These are phyloP conservation scores for Amblyteles armatorius DNA, from an alignment of 2,888 invertebrate species.

Conservation along the genomic window DNA sequence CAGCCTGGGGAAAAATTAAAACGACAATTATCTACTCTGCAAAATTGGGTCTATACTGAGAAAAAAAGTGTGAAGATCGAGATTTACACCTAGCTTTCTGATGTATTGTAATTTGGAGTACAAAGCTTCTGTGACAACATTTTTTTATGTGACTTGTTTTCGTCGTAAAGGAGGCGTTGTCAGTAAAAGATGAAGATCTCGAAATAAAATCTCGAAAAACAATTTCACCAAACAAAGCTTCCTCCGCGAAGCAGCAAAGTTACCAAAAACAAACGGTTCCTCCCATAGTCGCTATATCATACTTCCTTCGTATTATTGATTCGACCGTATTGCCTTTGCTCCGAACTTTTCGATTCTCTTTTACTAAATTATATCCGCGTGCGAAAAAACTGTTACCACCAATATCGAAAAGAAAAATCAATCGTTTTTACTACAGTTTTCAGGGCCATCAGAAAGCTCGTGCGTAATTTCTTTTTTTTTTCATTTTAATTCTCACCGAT, in stretches of 20 bases:
- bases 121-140: neutral
- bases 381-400: no score
- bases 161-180: no score
- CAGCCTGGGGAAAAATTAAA: slow-evolving; percentile 86
- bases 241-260: no score
- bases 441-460: neutral
- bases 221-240: neutral
- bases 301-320: neutral
- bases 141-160: neutral
- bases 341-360: neutral
- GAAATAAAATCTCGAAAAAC: neutral
- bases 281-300: no score
- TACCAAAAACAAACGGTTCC: no score
- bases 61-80: neutral
- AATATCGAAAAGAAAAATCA: neutral
- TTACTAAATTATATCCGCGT: neutral
- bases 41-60: neutral
- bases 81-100: neutral
- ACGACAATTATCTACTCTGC: neutral
- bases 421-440: neutral
- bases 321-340: neutral
- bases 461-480: neutral
- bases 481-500: slow-evolving; percentile 83
- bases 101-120: neutral
- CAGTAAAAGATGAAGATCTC: no score